These are phyloP conservation scores for Crocallis elinguaria DNA, from an alignment of 2,888 invertebrate species.

Conservation along the genomic window DNA sequence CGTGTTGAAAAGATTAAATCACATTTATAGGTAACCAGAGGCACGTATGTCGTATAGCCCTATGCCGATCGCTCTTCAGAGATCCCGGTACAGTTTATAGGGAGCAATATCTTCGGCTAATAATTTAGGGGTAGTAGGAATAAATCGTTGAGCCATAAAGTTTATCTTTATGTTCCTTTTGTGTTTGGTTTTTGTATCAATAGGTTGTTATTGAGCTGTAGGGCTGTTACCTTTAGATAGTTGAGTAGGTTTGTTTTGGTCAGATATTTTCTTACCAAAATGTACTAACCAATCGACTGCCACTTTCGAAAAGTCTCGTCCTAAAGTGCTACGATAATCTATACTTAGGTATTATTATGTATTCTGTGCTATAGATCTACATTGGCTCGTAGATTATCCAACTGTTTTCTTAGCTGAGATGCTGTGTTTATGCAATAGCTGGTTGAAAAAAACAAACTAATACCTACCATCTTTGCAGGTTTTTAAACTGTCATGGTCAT, in stretches of 20 bases:
- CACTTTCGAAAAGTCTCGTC: too few relatives aligned
- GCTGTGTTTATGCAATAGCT: too few relatives aligned
- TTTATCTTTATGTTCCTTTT: constrained; percentile 20
- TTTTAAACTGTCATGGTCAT: too few relatives aligned
- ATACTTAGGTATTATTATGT: too few relatives aligned
- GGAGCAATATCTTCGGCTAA: constrained; percentile 11
- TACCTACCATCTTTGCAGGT: too few relatives aligned
- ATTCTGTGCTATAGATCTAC: too few relatives aligned
- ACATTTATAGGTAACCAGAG: constrained; percentile 16
- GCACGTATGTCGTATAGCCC: constrained; percentile 1
- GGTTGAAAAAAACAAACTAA: too few relatives aligned
- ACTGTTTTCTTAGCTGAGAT: too few relatives aligned
- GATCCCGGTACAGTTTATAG: constrained; percentile 8
- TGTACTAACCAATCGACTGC: too few relatives aligned
- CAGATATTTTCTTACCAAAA: too few relatives aligned
- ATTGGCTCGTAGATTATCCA: too few relatives aligned
- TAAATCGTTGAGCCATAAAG: constrained; percentile 18
- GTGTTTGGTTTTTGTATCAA: constrained; percentile 1
- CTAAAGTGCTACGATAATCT: too few relatives aligned
- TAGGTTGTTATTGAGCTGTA: constrained; percentile 3
- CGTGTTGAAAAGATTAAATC: constrained; percentile 8
- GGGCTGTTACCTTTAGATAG: background rate
- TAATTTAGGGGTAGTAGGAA: constrained; percentile 13
- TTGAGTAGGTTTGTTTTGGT: background rate
- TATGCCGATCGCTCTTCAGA: constrained; percentile 3